Evolutionary conservation across 1,140 invertebrate species (phyloP), one percentile per base, ranked within the genome.

Genomic region (Rhynchophorus ferrugineus): DNA sequence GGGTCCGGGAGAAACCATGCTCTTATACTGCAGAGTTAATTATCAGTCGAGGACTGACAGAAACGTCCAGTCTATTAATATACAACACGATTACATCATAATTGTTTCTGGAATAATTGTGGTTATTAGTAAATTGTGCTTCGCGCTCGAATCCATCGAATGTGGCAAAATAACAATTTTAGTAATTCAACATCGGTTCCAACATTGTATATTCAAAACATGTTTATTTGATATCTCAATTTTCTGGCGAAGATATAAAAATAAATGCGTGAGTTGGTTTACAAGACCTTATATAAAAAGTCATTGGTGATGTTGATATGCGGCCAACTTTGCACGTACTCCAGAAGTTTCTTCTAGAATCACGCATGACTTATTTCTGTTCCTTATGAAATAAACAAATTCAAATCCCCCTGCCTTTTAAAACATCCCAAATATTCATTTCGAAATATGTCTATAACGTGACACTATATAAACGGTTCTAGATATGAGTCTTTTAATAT

Each of bases 181-280:
- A 17, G 3, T 18, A 17, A 3, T 39, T 39, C 37, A 17, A 13
- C 17, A 39, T 39, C 37, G 7, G 17, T 17, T 39, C 17, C 16
- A 2, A 17, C 37, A 39, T 39, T 29, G 24, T 5, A 2, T 39
- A 17, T 39, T n/a, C 17, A 39, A 39, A 39, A 17, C 37, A 39
- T 39, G 37, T 39, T 39, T 39, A 39, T 39, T 39, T 17, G 37
- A 39, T 39, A 39, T 39, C 17, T 39, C 37, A 7, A 39, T 39
- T 29, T 11, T 29, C 24, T 8, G n/a, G 37, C n/a, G n/a, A 17
- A 39, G 37, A 39, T 39, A 39, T 39, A 39, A 39, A 39, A 39
- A 17, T 39, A 39, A 39, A 39, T 29, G 24, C 24, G 24, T 29
- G 24, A 5, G 24, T 5, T 29, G 24, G 11, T 5, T 5, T 5